phyloP scores from a whole-genome alignment of 2,797 vertebrate species.

The Gorsachius magnificus region DNA sequence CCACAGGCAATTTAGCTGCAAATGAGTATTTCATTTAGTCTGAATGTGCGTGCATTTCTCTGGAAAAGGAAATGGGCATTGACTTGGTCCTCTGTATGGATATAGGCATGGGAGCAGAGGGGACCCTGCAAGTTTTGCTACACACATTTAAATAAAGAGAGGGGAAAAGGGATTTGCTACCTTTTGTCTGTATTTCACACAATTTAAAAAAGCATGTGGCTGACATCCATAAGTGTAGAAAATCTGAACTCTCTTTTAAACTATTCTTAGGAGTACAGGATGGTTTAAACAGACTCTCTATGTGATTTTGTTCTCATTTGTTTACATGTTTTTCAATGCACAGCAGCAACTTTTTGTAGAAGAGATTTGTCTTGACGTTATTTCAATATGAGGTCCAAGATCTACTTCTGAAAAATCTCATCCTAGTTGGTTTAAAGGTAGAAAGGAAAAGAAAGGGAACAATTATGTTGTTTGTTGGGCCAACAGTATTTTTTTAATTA shows the following conservation, averaged over 20 bases:
- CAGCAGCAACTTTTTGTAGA: neutral
- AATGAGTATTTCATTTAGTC: conserved; percentile 13
- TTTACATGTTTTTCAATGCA: neutral
- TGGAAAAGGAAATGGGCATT: neutral
- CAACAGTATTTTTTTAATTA: neutral
- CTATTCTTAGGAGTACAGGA: neutral
- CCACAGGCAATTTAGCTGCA: conserved; percentile 5
- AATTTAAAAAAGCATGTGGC: neutral
- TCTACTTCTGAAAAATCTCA: neutral
- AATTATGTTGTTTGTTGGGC: neutral
- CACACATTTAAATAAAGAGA: neutral
- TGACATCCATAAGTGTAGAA: neutral
- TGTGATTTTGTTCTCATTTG: neutral
- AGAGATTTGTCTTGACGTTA: neutral
- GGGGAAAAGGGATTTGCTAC: neutral
- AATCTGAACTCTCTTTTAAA: neutral
- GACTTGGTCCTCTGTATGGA: neutral
- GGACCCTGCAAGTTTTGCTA: neutral
- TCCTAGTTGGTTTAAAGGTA: neutral
- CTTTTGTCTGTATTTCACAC: neutral
- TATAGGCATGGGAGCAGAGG: neutral
- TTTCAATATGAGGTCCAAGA: neutral
- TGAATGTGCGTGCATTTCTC: neutral
- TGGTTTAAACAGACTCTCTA: neutral
- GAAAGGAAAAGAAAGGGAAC: neutral